phyloP scores from a whole-genome alignment of 2,888 invertebrate species.

The Acrocera orbiculus region DNA sequence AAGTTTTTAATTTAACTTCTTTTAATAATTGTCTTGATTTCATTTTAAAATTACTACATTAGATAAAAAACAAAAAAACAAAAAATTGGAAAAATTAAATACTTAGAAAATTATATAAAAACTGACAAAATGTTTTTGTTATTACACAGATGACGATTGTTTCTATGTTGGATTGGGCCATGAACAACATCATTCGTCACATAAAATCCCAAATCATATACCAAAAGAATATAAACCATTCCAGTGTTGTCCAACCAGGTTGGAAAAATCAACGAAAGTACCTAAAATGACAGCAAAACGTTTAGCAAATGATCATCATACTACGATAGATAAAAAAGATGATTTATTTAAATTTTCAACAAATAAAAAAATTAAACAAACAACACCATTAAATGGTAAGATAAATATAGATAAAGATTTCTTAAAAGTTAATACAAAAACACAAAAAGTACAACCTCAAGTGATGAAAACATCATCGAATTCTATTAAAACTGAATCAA shows the following conservation, averaged over 20 bases:
- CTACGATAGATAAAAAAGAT: constrained; percentile 14
- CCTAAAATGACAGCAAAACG: constrained; percentile 48
- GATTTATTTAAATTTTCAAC: constrained; percentile 17
- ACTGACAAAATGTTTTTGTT: constrained; percentile 73
- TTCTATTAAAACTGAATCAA: constrained; percentile 4
- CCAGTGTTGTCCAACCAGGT: constrained; percentile 84
- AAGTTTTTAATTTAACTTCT: too few species aligned
- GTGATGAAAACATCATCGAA: neutral
- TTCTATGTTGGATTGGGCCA: constrained; percentile 91
- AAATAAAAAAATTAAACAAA: constrained; percentile 11
- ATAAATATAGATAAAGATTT: too few species aligned
- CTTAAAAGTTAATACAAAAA: too few species aligned
- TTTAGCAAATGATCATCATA: constrained; percentile 26
- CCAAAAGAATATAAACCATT: constrained; percentile 60
- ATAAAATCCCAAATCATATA: too few species aligned
- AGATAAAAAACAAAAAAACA: neutral
- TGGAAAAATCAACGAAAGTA: constrained; percentile 59
- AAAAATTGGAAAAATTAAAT: neutral
- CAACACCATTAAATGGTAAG: neutral
- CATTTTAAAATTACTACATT: too few species aligned
- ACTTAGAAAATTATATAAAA: constrained; percentile 34
- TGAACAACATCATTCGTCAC: too few species aligned
- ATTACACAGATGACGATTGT: constrained; percentile 82
- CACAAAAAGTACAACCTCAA: neutral
- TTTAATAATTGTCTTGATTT: too few species aligned